A percentile compares a stretch with the other conserved stretches of the same genome.
These are phyloP conservation scores for Amaurobius ferox DNA, from an alignment of 2,888 invertebrate species.

Conservation along the genomic window DNA sequence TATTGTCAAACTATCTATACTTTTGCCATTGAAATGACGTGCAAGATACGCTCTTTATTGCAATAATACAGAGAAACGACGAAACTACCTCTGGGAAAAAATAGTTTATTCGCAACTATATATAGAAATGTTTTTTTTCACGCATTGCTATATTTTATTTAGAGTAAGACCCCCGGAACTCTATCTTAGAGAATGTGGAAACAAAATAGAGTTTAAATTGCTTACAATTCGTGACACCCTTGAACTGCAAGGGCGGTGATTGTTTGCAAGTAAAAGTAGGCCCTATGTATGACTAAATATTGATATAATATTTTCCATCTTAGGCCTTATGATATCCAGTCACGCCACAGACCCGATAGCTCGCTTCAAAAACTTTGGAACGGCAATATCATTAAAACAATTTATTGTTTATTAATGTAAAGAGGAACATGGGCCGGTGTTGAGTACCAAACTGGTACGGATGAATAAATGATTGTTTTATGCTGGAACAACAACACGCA, in stretches of 20 bases:
- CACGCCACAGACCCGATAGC: constrained; percentile 38
- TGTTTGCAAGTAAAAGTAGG: constrained; percentile 68
- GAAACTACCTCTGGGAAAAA: too few relatives aligned
- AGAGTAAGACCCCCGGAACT: constrained; percentile 34
- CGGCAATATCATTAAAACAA: constrained; percentile 65
- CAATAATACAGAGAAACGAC: too few relatives aligned
- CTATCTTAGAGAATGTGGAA: constrained; percentile 1
- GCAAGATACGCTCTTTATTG: too few relatives aligned
- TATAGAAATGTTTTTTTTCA: too few relatives aligned
- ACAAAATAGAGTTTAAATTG: constrained; percentile 22
- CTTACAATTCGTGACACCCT: constrained; percentile 64
- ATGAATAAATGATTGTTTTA: constrained; percentile 66
- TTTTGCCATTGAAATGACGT: too few relatives aligned
- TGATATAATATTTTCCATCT: constrained; percentile 65
- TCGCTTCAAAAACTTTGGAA: constrained; percentile 25
- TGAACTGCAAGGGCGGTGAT: constrained; percentile 64
- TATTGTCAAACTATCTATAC: too few relatives aligned
- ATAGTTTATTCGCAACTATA: too few relatives aligned
- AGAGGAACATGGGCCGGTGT: constrained; percentile 44
- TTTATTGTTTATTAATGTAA: constrained; percentile 71
- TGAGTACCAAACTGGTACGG: constrained; percentile 57
- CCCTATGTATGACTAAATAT: constrained; percentile 68
- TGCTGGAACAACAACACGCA: constrained; percentile 35
- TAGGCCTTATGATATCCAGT: constrained; percentile 31
- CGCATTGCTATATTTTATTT: background rate